phyloP scores from a whole-genome alignment of 2,888 invertebrate species.

The Phania funesta region DNA sequence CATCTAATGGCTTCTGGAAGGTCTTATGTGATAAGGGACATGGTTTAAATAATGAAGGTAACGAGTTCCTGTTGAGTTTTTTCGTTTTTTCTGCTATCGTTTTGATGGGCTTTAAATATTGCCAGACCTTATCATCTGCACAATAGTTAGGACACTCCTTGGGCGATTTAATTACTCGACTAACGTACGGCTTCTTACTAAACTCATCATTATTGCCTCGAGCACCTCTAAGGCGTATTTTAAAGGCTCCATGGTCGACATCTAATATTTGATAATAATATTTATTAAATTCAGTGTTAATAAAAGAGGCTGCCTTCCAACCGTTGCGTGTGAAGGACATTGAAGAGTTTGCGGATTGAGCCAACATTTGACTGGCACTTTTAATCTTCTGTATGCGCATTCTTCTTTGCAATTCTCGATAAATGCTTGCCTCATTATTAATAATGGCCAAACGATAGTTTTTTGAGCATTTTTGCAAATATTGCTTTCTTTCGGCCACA shows the following conservation, averaged over 20 bases:
- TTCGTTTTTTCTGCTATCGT: conserved; percentile 68
- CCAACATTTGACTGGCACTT: conserved; percentile 72
- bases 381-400: conserved; percentile 75
- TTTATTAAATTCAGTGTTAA: conserved; percentile 76
- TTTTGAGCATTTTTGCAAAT: conserved; percentile 78
- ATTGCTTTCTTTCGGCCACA: conserved; percentile 81
- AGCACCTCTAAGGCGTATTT: conserved; percentile 75
- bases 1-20: conserved; percentile 74
- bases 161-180: conserved; percentile 31
- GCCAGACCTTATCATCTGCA: conserved; percentile 70
- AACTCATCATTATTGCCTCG: conserved; percentile 76
- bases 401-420: conserved; percentile 77
- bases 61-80: conserved; percentile 72
- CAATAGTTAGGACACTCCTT: conserved; percentile 65
- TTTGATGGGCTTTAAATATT: conserved; percentile 71
- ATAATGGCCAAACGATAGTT: conserved; percentile 78
- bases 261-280: conserved; percentile 78
- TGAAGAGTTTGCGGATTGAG: conserved; percentile 71
- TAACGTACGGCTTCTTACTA: conserved; percentile 72
- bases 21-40: conserved; percentile 79
- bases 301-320: conserved; percentile 79
- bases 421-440: conserved; percentile 79
- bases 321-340: conserved; percentile 78
- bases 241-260: conserved; percentile 72
- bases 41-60: conserved; percentile 74